Conservation (phyloP, 2,797 vertebrate species). For the Notoglanidium macrostoma region DNA sequence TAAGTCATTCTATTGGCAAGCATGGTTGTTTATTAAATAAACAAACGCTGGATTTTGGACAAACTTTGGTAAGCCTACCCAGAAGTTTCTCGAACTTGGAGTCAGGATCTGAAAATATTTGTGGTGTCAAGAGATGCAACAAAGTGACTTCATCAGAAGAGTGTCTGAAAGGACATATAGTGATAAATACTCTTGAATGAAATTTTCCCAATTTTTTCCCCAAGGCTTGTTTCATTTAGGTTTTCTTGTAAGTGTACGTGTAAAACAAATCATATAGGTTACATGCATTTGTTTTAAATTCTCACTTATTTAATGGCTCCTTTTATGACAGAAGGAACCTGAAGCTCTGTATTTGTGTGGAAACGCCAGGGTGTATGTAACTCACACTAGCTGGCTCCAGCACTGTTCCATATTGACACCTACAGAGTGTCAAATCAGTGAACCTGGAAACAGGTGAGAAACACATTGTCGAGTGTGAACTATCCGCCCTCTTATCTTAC, state of each 20-base stretch:
- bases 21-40: neutral
- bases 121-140: neutral
- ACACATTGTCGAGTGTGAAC: slow-evolving; percentile 21
- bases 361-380: neutral
- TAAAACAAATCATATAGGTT: neutral
- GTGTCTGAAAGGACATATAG: neutral
- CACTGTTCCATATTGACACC: slow-evolving; percentile 18
- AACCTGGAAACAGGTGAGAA: slow-evolving; percentile 36
- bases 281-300: neutral
- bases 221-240: neutral
- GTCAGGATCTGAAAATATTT: neutral
- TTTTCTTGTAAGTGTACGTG: neutral
- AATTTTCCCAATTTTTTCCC: neutral
- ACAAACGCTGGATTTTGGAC: neutral
- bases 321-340: neutral
- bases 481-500: slow-evolving; percentile 36
- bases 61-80: neutral
- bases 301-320: neutral
- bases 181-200: neutral
- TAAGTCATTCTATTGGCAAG: neutral
- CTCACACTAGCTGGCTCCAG: slow-evolving; percentile 7
- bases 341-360: slow-evolving; percentile 4
- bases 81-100: neutral
- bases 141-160: neutral
- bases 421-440: slow-evolving; percentile 28